Base-by-base conservation (phyloP, 1,140 invertebrate species). In the Dinothrombium tinctorium region DNA sequence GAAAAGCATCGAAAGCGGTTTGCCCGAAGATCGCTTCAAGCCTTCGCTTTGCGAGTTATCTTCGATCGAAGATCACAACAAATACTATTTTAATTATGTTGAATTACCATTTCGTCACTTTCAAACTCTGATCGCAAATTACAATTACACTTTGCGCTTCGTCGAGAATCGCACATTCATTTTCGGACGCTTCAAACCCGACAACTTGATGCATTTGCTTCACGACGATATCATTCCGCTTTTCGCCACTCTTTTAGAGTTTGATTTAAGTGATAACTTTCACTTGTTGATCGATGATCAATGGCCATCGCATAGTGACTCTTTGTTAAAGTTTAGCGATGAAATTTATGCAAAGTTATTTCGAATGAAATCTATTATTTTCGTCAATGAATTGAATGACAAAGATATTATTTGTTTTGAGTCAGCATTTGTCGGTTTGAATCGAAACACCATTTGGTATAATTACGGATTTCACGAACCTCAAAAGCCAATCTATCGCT, bases 131-230 rank as follows among this genome's bases (percentile, higher is more conserved):
- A 26, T 22, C 9, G 19, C 26, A 15, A 40, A 24, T 17, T n/a
- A 22, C 20, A 37, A 40, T 14, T 41, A 43, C 41, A 48, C 38
- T 36, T 14, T 35, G 28, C n/a, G 43, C 35, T 29, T 24, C 20
- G 17, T 50, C n/a, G 21, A 33, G 9, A 26, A 45, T 0, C n/a
- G 9, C 31, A 46, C 40, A 15, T 37, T 60, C 6, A 47, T 59
- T 4, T 51, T 59, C 14, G 49, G 41, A 19, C 52, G 65, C 17
- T 68, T 68, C 45, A 63, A 67, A 47, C 59, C 63, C 6, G 63
- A 66, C 45, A 68, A 69, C 51, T 50, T 67, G 12, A 67, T 69
- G 65, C 66, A 69, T 56, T 56, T 63, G 24, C 50, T 69, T 26
- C 66, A 69, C 54, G 66, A 69, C 54, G 66, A 69, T 49, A 42